Evolutionary conservation across 92 coral and sea anemone genomes (phyloP), one percentile per base, ranked within the genome.

Genomic region (Micromussa lordhowensis): DNA sequence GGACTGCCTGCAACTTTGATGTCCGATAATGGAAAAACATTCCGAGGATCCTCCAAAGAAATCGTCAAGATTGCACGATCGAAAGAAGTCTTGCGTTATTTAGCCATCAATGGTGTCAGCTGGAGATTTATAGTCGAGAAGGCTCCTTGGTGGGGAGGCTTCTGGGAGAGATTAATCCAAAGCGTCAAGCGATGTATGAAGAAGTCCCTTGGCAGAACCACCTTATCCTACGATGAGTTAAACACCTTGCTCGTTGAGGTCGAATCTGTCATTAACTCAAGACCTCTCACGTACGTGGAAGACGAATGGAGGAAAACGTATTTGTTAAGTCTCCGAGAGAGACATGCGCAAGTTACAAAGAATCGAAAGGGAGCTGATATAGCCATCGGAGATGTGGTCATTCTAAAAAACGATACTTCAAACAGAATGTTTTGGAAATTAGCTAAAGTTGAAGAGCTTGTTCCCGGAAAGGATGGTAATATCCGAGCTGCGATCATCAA

Each of bases 1-100:
- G 91, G 87, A 14, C 75, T 88, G 32, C 87, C 91, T 0, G 82
- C 92, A n/a, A 77, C 85, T 35, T 36, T 89, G 34, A 26, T 89
- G 53, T 89, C 92, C n/a, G 92, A 85, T 49, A 90, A 90, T 59
- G 92, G 85, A 13, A 84, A 83, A n/a, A 84, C 35, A 16, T 90
- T 75, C 64, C 68, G 24, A 49, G 38, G 80, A 11, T 54, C 88
- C 22, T 82, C 77, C 49, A 86, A 91, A 76, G 93, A 91, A 73
- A 51, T 86, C 3, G 53, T 40, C 12, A 81, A 40, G 78, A 83
- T 91, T 38, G 51, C 59, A 28, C 79, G 93, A 29, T 85, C 89
- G 24, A 78, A 84, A 6, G 89, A 85, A 84, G 79, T 84, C 30
- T 2, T 40, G 80, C 80, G 28, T 18, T 76, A 76, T 44, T 24